Base-by-base conservation (phyloP, 2,888 invertebrate genomes). In the Diadromus collaris region DNA sequence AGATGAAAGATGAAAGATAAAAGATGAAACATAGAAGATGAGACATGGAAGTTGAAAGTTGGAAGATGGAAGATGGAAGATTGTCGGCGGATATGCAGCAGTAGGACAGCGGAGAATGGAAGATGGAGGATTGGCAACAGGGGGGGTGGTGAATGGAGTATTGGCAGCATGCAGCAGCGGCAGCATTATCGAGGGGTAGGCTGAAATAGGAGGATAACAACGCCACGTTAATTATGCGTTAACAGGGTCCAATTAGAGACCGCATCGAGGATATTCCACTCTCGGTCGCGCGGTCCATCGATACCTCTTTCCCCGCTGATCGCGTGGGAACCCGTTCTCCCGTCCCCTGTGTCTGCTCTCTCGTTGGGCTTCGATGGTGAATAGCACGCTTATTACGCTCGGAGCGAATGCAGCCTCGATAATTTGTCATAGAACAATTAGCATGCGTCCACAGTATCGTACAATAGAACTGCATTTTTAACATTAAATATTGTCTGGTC, bases 201-300 rank as follows among this genome's bases (percentile, higher is more conserved):
- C 79, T 79, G 78, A 80, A 84, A 84, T 82, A 81, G 83, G 83
- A 83, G 82, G 81, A 86, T 82, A 84, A 85, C 83, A 84, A 83
- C 83, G 81, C 80, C 82, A 72, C 84, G 85, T 88, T 87, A 88
- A 88, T 88, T 87, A 88, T 86, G 86, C 85, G 85, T 87, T 86
- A 87, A 86, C 86, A 86, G 86, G 83, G 83, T 85, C 85, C 86
- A 87, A 88, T 87, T 88, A 86, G 86, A 86, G 85, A 83, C 84
- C 81, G 83, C 85, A 82, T 83, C 82, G 81, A 78, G 82, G 76
- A 72, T 79, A 72, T 75, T 61, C 76, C 48, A 16, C 72, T 44
- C 56, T 77, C 71, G 51, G 41, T 65, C 78, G 32, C 51, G 24
- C 58, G 41, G 2, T 9, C 24, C 34, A 6, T 27, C 24, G 16